Evolutionary conservation across 2,888 invertebrate species (phyloP).

Genomic region (Herminia tarsipennalis): DNA sequence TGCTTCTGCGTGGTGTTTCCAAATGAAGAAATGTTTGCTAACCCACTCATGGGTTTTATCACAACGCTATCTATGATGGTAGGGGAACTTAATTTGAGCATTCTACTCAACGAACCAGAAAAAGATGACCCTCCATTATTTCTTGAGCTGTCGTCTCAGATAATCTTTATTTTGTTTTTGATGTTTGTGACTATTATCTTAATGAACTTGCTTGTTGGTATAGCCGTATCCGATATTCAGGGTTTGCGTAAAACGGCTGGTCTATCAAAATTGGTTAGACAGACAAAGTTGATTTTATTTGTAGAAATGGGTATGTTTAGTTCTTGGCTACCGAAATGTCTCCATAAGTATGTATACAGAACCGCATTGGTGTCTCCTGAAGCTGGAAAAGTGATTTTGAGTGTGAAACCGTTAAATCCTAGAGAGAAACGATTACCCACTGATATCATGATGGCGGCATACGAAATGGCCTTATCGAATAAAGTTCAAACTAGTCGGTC

Average conservation of each 20-base stretch:
- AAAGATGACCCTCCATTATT: conserved; percentile 89
- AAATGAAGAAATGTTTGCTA: conserved; percentile 92
- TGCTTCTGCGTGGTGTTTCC: conserved; percentile 96
- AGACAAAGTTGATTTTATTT: conserved; percentile 93
- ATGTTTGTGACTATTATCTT: conserved; percentile 94
- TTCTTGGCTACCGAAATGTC: conserved; percentile 90
- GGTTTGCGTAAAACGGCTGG: conserved; percentile 94
- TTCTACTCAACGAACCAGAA: conserved; percentile 89
- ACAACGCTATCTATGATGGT: conserved; percentile 96
- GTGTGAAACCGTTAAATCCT: conserved; percentile 93
- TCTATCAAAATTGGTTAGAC: conserved; percentile 92
- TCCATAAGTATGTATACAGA: conserved; percentile 91
- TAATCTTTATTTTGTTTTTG: conserved; percentile 92
- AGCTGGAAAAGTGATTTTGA: conserved; percentile 92
- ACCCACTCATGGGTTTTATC: conserved; percentile 93
- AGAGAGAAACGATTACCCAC: conserved; percentile 92
- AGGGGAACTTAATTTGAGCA: conserved; percentile 91
- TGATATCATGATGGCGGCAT: conserved; percentile 92
- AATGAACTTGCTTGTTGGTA: conserved; percentile 94
- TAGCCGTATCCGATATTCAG: conserved; percentile 95
- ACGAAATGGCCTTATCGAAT: conserved; percentile 91
- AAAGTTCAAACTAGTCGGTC: conserved; percentile 88
- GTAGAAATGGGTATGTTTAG: conserved; percentile 93
- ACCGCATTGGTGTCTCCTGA: conserved; percentile 93
- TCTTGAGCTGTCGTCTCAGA: conserved; percentile 91